Percentiles rank a stretch among this genome's conserved stretches.
These are phyloP conservation scores for Drosophila bunnanda DNA, from an alignment of 2,888 invertebrate genomes.

Conservation along the genomic window DNA sequence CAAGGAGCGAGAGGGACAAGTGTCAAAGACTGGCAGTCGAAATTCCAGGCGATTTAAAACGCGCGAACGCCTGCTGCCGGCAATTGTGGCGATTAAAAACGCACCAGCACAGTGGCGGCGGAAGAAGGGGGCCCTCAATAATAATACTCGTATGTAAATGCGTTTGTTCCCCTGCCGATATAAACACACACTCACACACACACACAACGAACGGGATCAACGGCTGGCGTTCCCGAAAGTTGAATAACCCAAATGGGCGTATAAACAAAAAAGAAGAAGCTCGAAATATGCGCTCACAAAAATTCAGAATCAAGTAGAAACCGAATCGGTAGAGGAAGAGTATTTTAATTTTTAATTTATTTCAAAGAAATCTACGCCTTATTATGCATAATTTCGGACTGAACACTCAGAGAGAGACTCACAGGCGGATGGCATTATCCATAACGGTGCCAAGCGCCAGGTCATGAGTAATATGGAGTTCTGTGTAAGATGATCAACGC, in stretches of 20 bases:
- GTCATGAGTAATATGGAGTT: conserved; percentile 37
- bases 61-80: conserved; percentile 25
- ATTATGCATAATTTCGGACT: conserved; percentile 52
- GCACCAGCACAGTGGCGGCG: conserved; percentile 3
- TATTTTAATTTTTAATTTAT: conserved; percentile 14
- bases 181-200: conserved; percentile 26
- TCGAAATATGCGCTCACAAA: conserved; percentile 7
- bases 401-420: not conserved
- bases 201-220: conserved; percentile 73
- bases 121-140: conserved; percentile 33
- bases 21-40: conserved; percentile 58
- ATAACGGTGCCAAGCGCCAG: conserved; percentile 33
- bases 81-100: conserved; percentile 63
- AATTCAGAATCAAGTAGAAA: conserved; percentile 20
- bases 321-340: conserved; percentile 1
- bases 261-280: conserved; percentile 62
- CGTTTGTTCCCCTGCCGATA: conserved; percentile 68
- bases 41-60: conserved; percentile 60
- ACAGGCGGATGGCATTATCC: conserved; percentile 15
- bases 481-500: conserved; percentile 27
- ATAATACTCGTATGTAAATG: conserved; percentile 69
- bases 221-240: conserved; percentile 68
- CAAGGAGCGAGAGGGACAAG: conserved; percentile 28
- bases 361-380: conserved; percentile 44
- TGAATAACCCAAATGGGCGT: conserved; percentile 78